Evolutionary conservation across 1,140 invertebrate genomes (phyloP).

Genomic region (Monomorium pharaonis): DNA sequence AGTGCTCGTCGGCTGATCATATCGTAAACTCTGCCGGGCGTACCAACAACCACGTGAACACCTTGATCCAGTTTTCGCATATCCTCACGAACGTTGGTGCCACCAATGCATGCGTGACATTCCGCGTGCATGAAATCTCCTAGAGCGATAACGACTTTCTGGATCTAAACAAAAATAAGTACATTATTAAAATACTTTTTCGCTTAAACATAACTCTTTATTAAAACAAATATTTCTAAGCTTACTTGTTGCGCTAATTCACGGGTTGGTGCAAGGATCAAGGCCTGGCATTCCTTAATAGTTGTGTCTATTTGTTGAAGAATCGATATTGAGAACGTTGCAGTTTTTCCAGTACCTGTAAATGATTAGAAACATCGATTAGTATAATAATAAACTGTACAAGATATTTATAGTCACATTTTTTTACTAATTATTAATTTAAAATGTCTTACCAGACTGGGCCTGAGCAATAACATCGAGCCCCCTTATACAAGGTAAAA

Average conservation of each 20-base stretch:
- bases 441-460: conserved; percentile 90
- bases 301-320: conserved; percentile 98
- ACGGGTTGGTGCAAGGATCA: conserved; percentile 98
- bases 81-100: conserved; percentile 99
- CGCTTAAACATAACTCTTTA: background rate
- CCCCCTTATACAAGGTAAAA: conserved; percentile 98
- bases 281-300: conserved; percentile 96
- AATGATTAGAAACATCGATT: background rate
- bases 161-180: conserved; percentile 87
- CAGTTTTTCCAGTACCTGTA: conserved; percentile 98
- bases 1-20: conserved; percentile 98
- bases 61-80: conserved; percentile 96
- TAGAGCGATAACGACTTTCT: conserved; percentile 97
- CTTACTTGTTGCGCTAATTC: conserved; percentile 98
- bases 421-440: background rate
- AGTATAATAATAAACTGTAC: conserved; percentile 15
- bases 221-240: conserved; percentile 1
- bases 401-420: background rate
- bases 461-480: conserved; percentile 99
- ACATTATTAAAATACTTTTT: background rate
- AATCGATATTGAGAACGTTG: conserved; percentile 99
- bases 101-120: conserved; percentile 99
- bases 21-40: conserved; percentile 98
- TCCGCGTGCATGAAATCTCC: conserved; percentile 99
- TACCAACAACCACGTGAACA: conserved; percentile 99